Conservation (phyloP, 1,140 invertebrate species). For the Pinna nobilis region DNA sequence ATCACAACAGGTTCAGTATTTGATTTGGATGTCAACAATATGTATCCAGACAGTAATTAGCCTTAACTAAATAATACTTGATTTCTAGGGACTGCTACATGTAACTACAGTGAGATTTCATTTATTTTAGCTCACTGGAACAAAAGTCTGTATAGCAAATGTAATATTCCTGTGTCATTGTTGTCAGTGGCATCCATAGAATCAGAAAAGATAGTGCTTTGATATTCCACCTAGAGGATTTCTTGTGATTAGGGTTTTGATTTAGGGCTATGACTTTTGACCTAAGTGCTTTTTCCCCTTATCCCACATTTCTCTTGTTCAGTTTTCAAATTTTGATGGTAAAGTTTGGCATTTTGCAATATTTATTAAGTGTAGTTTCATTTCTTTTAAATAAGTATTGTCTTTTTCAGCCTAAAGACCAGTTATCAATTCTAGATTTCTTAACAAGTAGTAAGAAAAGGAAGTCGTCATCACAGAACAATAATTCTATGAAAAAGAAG, state of each 20-base stretch:
- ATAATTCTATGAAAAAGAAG: not conserved
- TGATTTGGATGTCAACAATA: constrained; percentile 4
- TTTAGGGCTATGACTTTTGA: too few species aligned
- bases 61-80: not conserved
- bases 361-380: not conserved
- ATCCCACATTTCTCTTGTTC: too few species aligned
- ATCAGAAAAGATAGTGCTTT: not conserved
- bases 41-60: not conserved
- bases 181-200: not conserved
- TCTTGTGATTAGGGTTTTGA: too few species aligned
- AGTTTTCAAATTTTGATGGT: too few species aligned
- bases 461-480: not conserved
- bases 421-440: constrained; percentile 63
- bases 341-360: not conserved
- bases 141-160: not conserved
- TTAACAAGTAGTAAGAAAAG: constrained; percentile 40
- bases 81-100: not conserved
- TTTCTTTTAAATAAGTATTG: not conserved
- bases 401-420: constrained; percentile 55
- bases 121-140: not conserved
- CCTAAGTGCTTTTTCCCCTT: too few species aligned
- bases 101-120: not conserved
- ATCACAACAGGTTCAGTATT: constrained; percentile 53
- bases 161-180: not conserved
- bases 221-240: too few species aligned